Base-by-base conservation (phyloP, 2,113 vertebrate genomes). In the Murina feae region DNA sequence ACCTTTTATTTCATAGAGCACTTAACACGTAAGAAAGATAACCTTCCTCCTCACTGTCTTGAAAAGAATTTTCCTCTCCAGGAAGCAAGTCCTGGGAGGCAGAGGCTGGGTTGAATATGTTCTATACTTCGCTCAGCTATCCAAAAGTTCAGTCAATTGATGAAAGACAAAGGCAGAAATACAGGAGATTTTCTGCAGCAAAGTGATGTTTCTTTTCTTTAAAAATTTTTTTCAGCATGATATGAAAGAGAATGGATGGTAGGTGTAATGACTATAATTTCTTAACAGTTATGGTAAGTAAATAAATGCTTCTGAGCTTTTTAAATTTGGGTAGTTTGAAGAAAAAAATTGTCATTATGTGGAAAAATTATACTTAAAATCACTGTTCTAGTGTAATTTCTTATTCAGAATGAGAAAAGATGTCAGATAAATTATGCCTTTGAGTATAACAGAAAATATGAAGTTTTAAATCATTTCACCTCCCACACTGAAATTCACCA, bases 391-490 rank as follows among this genome's bases (percentile, higher is more conserved):
- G 68, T 79, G 39, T 94, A 93, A 96, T 90, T 97, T 74, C 63
- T 90, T 95, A 81, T 76, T 88, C 92, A 89, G 76, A 84, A 82
- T 95, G 66, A 82, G 95, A 93, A 93, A 93, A 75, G 69, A 91
- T 92, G 93, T 97, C 95, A 96, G 82, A 72, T 82, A 97, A 97
- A 97, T 96, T 96, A 95, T 96, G 80, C 88, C 96, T 97, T 96
- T 94, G 87, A 93, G 71, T 93, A 42, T 83, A 96, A 94, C 69
- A 82, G 63, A 96, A 96, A 93, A 95, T 95, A 82, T 66, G 25
- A 95, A 96, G 83, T 92, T 97, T 96, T 91, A 96, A 90, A 92
- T 96, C 58, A 93, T 92, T 69, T 93, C n/a, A 71, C 85, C 74
- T 94, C 95, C 96, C 92, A 96, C 96, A 90, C 3, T 94, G 85